Conservation (phyloP, 2,113 vertebrate genomes). For the Dicrurus megarhynchus region DNA sequence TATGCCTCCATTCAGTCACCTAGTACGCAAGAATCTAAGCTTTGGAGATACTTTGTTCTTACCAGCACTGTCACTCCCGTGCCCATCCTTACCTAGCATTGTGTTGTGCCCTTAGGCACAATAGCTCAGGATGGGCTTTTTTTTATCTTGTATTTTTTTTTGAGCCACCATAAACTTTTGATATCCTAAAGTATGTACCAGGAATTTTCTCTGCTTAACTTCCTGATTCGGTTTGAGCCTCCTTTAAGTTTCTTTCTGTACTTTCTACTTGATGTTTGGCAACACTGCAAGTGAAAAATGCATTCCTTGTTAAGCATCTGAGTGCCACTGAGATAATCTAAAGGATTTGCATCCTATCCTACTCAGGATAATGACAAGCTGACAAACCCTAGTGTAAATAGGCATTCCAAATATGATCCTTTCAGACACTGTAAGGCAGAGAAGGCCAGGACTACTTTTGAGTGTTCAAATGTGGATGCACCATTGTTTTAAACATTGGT, state of each 20-base stretch:
- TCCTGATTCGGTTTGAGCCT: background rate
- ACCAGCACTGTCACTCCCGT: fast-evolving
- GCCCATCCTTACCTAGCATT: too few species aligned
- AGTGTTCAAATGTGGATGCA: background rate
- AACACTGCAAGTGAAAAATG: background rate
- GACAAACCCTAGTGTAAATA: background rate
- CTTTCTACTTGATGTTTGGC: background rate
- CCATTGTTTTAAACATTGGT: background rate
- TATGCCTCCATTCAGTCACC: background rate
- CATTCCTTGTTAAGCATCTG: background rate
- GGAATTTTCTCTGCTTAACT: background rate
- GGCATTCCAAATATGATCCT: background rate
- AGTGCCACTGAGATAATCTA: background rate
- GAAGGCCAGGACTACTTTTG: background rate
- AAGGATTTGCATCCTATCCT: background rate
- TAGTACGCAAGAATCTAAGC: background rate
- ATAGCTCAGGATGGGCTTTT: background rate
- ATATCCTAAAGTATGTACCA: fast-evolving
- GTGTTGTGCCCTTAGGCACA: fast-evolving
- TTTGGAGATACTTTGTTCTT: background rate
- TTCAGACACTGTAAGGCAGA: background rate
- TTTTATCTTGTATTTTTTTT: background rate
- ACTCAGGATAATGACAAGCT: background rate
- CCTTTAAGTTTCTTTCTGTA: background rate
- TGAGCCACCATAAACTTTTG: background rate